Conservation (phyloP, 2,888 invertebrate genomes). For the Netelia virgata region DNA sequence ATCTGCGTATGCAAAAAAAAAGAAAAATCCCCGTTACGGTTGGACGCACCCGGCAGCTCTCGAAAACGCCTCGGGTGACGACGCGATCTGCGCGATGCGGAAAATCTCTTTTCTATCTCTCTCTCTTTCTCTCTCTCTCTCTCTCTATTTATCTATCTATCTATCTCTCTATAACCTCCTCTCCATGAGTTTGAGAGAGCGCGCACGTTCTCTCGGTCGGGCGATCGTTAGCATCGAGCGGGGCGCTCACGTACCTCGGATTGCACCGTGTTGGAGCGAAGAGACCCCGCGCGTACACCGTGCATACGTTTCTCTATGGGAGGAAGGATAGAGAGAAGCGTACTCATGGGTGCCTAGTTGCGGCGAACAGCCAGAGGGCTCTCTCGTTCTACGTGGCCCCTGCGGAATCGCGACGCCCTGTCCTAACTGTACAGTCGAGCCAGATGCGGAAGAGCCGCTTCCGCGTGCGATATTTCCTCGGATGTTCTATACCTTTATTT, state of each 20-base stretch:
- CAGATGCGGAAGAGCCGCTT: slow-evolving; percentile 76
- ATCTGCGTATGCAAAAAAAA: slow-evolving; percentile 67
- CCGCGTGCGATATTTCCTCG: slow-evolving; percentile 73
- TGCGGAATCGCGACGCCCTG: slow-evolving; percentile 61
- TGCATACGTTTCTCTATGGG: slow-evolving; percentile 24
- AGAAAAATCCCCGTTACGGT: slow-evolving; percentile 71
- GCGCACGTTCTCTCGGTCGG: slow-evolving; percentile 38
- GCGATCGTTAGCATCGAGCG: slow-evolving; percentile 62
- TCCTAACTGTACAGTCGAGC: slow-evolving; percentile 77
- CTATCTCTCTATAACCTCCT: slow-evolving; percentile 14
- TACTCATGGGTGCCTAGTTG: slow-evolving; percentile 44
- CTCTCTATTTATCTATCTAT: slow-evolving; percentile 10
- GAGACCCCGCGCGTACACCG: neutral
- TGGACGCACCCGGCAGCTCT: slow-evolving; percentile 46
- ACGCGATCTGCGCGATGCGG: slow-evolving; percentile 50
- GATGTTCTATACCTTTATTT: neutral
- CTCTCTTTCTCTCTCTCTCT: slow-evolving; percentile 20
- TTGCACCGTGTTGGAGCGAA: neutral
- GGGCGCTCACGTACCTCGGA: slow-evolving; percentile 12
- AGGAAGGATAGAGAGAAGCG: slow-evolving; percentile 2
- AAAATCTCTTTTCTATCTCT: slow-evolving; percentile 38
- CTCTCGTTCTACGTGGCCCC: slow-evolving; percentile 36
- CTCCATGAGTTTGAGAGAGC: slow-evolving; percentile 32
- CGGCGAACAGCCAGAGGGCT: slow-evolving; percentile 31
- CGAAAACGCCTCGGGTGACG: slow-evolving; percentile 59